phyloP scores from a whole-genome alignment of 2,888 invertebrate species.

The Neelides folsomi region DNA sequence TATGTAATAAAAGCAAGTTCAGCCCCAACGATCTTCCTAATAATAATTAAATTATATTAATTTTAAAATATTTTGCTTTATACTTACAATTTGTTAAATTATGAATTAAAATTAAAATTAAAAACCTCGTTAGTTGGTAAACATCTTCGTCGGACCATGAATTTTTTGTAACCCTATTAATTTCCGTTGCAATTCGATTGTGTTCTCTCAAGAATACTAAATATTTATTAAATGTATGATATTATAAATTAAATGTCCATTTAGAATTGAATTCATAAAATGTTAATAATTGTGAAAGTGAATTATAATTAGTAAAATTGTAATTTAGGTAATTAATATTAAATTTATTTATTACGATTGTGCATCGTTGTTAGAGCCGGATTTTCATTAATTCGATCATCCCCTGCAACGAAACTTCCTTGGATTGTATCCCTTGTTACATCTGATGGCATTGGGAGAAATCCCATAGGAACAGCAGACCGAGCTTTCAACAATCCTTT shows the following conservation, averaged over 20 bases:
- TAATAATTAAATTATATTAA: no score
- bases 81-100: no score
- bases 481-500: constrained; percentile 11
- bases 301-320: no score
- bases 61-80: not conserved
- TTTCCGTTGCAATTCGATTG: constrained; percentile 23
- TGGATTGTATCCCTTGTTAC: constrained; percentile 4
- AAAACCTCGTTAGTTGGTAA: constrained; percentile 28
- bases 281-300: no score
- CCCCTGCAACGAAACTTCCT: constrained; percentile 28
- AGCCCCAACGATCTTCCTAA: constrained; percentile 25
- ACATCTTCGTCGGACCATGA: constrained; percentile 22
- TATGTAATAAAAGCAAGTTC: constrained; percentile 27
- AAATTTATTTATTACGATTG: constrained; percentile 13
- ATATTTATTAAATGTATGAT: not conserved
- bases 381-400: constrained; percentile 29
- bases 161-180: constrained; percentile 4
- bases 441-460: constrained; percentile 14
- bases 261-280: no score
- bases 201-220: constrained; percentile 29
- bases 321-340: no score
- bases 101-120: no score
- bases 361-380: constrained; percentile 27
- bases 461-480: constrained; percentile 13
- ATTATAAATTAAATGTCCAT: no score